Evolutionary conservation across 2,797 vertebrate species (phyloP).

Genomic region (Coendou prehensilis): DNA sequence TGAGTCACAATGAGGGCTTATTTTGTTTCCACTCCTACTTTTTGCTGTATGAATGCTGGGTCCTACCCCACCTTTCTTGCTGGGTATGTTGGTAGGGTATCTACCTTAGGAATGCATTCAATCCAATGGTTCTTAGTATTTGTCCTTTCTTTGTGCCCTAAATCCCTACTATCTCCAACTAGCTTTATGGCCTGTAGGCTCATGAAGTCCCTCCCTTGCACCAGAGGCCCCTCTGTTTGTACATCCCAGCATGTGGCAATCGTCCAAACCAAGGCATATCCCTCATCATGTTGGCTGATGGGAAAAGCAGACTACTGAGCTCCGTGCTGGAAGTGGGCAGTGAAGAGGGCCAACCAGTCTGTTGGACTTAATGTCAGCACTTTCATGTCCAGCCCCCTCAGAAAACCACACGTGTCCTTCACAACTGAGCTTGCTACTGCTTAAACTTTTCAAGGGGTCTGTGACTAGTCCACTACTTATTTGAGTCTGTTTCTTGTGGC

Average conservation of each 20-base stretch:
- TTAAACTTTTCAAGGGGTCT: neutral
- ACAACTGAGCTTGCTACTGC: neutral
- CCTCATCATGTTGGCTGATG: neutral
- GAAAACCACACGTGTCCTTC: neutral
- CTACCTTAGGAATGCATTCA: neutral
- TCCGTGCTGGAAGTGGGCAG: neutral
- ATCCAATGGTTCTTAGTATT: neutral
- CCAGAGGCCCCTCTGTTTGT: neutral
- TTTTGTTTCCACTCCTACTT: neutral
- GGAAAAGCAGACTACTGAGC: neutral
- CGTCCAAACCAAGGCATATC: neutral
- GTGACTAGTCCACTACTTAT: neutral
- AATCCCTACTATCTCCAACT: neutral
- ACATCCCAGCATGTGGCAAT: neutral
- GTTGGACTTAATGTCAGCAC: neutral
- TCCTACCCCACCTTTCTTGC: neutral
- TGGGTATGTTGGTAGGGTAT: neutral
- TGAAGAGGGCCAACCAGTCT: neutral
- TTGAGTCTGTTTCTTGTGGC: neutral
- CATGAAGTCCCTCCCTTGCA: neutral
- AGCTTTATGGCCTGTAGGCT: neutral
- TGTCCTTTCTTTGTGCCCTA: neutral
- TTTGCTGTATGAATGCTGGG: neutral
- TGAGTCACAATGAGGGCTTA: neutral
- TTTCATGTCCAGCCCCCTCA: neutral